Percentiles rank a stretch among this genome's conserved stretches.
These are phyloP conservation scores for Onthophagus taurus DNA, from an alignment of 1,140 invertebrate species.

Conservation along the genomic window DNA sequence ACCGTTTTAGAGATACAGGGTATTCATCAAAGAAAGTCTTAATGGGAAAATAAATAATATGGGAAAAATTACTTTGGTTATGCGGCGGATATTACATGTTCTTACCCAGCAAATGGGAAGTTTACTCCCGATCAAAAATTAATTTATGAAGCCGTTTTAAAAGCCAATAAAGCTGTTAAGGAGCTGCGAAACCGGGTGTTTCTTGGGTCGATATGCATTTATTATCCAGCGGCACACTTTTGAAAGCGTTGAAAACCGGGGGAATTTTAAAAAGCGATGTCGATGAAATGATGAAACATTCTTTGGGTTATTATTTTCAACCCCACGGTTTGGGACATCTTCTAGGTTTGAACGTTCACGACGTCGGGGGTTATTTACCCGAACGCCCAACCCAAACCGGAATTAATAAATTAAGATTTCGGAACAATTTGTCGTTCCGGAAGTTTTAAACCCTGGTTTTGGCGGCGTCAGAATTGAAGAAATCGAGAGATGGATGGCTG, in stretches of 20 bases:
- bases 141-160: conserved; percentile 86
- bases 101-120: conserved; percentile 89
- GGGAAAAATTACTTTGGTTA: conserved; percentile 97
- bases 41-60: too few species aligned
- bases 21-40: too few species aligned
- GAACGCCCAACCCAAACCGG: conserved; percentile 41
- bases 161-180: conserved; percentile 74
- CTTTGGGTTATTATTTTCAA: conserved; percentile 79
- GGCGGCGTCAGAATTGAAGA: conserved; percentile 88
- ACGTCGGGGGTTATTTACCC: conserved; percentile 84
- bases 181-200: conserved; percentile 77
- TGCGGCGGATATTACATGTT: conserved; percentile 91
- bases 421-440: conserved; percentile 56
- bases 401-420: conserved; percentile 64
- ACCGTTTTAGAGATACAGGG: too few species aligned
- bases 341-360: conserved; percentile 90
- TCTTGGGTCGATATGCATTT: conserved; percentile 90
- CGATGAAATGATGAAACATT: conserved; percentile 72
- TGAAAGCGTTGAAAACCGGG: conserved; percentile 64
- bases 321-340: conserved; percentile 95
- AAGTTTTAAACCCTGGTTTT: conserved; percentile 68
- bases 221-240: conserved; percentile 66
- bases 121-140: conserved; percentile 86
- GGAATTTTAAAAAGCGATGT: conserved; percentile 74
- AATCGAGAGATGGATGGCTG: conserved; percentile 66